These are phyloP conservation scores for Capricornis sumatraensis DNA, from an alignment of 2,113 vertebrate species.

Conservation along the genomic window DNA sequence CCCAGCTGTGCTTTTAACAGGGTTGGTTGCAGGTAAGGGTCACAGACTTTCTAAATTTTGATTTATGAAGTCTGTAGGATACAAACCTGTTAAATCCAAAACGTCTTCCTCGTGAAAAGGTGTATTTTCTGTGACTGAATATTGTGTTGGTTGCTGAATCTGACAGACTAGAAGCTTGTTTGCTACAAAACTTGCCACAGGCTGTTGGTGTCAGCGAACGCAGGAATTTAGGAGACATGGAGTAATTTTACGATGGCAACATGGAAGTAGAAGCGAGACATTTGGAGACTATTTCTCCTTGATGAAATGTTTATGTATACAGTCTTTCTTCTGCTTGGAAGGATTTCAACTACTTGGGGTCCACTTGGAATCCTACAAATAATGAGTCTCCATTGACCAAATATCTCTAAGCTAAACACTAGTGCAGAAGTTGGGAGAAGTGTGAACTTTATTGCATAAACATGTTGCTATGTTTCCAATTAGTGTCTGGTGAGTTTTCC, in stretches of 20 bases:
- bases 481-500: not conserved
- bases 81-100: not conserved
- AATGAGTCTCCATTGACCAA: not conserved
- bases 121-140: not conserved
- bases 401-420: not conserved
- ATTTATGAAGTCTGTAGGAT: not conserved
- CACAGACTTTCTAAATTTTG: not conserved
- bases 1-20: not conserved
- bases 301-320: not conserved
- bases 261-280: not conserved
- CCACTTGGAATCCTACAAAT: not conserved
- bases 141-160: not conserved
- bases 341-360: constrained; percentile 4
- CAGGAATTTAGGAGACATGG: not conserved
- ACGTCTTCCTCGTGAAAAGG: not conserved
- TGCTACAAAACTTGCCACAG: not conserved
- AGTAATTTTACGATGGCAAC: not conserved
- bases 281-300: constrained; percentile 6
- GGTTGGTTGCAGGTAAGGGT: not conserved
- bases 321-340: not conserved
- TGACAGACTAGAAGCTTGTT: not conserved
- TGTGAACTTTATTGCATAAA: not conserved
- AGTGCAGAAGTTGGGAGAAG: not conserved
- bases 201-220: not conserved
- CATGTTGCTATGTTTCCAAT: not conserved